Percentiles rank a stretch among this genome's conserved stretches.
Evolutionary conservation across 2,888 invertebrate species (phyloP).

Genomic region (Coecobrya sp.): DNA sequence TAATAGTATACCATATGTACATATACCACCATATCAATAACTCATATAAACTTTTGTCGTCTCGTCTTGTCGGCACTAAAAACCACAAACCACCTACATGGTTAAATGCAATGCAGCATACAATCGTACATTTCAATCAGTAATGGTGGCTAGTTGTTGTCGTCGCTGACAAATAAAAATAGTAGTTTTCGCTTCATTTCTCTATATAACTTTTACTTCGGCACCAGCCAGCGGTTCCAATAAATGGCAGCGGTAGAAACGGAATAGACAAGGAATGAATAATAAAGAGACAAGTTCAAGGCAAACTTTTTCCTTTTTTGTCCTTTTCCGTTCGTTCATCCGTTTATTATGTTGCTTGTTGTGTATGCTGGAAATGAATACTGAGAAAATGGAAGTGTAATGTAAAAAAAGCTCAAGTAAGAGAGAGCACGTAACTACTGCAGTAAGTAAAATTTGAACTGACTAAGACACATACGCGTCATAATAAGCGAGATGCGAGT

Average conservation of each 20-base stretch:
- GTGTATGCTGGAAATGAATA: slow-evolving; percentile 28
- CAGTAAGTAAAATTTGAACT: slow-evolving; percentile 70
- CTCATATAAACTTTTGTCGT: neutral
- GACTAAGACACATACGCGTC: slow-evolving; percentile 43
- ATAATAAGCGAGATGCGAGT: slow-evolving; percentile 19
- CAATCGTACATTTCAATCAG: slow-evolving; percentile 56
- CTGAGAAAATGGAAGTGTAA: slow-evolving; percentile 38
- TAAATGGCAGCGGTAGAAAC: slow-evolving; percentile 53
- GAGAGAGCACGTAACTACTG: slow-evolving; percentile 76
- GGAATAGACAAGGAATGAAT: slow-evolving; percentile 77
- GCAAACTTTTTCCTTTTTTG: slow-evolving; percentile 71
- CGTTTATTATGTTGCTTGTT: slow-evolving; percentile 57
- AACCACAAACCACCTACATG: slow-evolving; percentile 7
- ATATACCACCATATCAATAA: neutral
- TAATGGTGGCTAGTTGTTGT: neutral
- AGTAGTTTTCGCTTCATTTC: slow-evolving; percentile 27
- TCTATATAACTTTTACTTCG: slow-evolving; percentile 1
- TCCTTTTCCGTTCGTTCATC: slow-evolving; percentile 52
- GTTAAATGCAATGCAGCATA: slow-evolving; percentile 61
- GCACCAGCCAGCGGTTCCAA: slow-evolving; percentile 1
- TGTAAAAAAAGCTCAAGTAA: slow-evolving; percentile 22
- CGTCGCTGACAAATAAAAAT: slow-evolving; percentile 44
- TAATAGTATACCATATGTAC: neutral
- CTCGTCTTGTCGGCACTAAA: slow-evolving; percentile 23
- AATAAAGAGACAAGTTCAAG: slow-evolving; percentile 80